phyloP scores from a whole-genome alignment of 2,888 invertebrate species.

The Aradus depressus region DNA sequence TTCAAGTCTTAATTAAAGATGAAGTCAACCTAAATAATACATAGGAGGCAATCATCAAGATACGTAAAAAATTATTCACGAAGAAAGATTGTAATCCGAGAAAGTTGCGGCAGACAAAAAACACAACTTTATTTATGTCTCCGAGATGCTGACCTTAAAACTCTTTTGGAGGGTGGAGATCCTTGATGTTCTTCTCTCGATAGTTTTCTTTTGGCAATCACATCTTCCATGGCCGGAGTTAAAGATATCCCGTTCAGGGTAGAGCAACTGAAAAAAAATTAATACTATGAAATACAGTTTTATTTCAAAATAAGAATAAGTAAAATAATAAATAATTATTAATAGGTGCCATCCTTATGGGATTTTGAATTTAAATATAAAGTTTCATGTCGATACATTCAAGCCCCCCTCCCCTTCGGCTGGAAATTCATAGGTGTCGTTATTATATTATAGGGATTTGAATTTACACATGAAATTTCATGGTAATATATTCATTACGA shows the following conservation, averaged over 20 bases:
- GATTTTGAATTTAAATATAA: neutral
- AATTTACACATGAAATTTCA: too few relatives aligned
- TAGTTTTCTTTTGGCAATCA: conserved; percentile 6
- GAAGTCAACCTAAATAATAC: too few relatives aligned
- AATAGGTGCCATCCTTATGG: neutral
- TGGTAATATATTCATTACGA: too few relatives aligned
- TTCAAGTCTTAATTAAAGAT: too few relatives aligned
- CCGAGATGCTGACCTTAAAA: conserved; percentile 8
- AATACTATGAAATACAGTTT: too few relatives aligned
- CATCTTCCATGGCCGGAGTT: conserved; percentile 17
- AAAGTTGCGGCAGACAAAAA: too few relatives aligned
- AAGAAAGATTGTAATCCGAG: too few relatives aligned
- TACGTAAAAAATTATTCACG: too few relatives aligned
- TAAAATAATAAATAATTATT: neutral
- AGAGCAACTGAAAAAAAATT: conserved; percentile 3
- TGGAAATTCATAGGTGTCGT: too few relatives aligned
- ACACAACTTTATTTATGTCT: neutral
- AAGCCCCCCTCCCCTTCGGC: neutral
- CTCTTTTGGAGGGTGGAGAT: conserved; percentile 1
- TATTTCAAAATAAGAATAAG: neutral
- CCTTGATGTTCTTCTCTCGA: too few relatives aligned
- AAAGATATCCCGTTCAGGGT: conserved; percentile 4
- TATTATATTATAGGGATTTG: too few relatives aligned
- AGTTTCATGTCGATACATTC: neutral
- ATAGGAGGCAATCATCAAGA: too few relatives aligned